Percentiles rank a stretch among this genome's conserved stretches.
Evolutionary conservation across 1,140 invertebrate species (phyloP).

Genomic region (Euura lappo): DNA sequence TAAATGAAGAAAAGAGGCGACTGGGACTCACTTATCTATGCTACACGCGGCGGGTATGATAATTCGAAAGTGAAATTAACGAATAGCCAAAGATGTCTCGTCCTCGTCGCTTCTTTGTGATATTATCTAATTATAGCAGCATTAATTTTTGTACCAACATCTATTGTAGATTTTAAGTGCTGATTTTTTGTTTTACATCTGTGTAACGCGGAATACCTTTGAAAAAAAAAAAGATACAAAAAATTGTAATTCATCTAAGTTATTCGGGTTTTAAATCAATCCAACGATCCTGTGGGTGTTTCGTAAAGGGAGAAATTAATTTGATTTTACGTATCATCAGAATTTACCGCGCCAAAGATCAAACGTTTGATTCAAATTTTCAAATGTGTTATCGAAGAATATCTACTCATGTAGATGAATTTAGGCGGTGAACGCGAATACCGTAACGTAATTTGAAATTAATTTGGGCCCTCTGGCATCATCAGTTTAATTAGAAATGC

Average conservation of each 20-base stretch:
- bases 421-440: background rate
- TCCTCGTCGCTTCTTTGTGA: slow-evolving; percentile 50
- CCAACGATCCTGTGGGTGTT: background rate
- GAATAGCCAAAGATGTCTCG: slow-evolving; percentile 18
- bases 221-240: background rate
- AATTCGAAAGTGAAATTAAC: background rate
- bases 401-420: background rate
- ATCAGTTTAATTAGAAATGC: background rate
- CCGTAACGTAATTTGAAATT: background rate
- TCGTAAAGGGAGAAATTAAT: background rate
- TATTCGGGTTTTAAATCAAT: background rate
- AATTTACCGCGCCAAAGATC: too few relatives aligned
- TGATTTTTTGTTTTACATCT: background rate
- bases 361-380: background rate
- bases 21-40: slow-evolving; percentile 33
- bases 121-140: slow-evolving; percentile 42
- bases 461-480: background rate
- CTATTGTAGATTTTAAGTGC: slow-evolving; percentile 53
- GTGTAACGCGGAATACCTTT: background rate
- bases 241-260: background rate
- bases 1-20: slow-evolving; percentile 49
- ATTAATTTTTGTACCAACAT: slow-evolving; percentile 61
- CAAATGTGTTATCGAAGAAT: background rate
- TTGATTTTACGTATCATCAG: too few relatives aligned
- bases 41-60: background rate